Evolutionary conservation across 2,113 vertebrate genomes (phyloP).

Genomic region (Sakesphorus luctuosus): DNA sequence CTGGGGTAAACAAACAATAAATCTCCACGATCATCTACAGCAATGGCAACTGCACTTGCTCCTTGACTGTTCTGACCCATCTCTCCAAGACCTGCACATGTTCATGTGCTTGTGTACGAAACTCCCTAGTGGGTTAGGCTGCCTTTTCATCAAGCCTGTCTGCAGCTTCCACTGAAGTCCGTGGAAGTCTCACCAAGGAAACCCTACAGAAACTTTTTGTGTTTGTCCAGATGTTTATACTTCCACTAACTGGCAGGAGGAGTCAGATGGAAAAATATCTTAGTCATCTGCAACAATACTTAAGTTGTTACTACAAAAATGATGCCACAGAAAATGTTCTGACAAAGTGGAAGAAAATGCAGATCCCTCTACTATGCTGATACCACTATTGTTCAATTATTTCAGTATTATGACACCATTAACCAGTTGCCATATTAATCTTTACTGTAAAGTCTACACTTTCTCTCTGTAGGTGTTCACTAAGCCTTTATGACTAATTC

Average conservation of each 20-base stretch:
- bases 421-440: not conserved
- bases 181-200: not conserved
- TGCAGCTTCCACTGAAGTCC: not conserved
- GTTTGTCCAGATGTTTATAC: conserved; percentile 1
- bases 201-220: not conserved
- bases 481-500: not conserved
- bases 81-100: not conserved
- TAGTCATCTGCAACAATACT: not conserved
- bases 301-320: not conserved
- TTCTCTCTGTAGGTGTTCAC: not conserved
- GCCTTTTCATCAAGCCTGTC: not conserved
- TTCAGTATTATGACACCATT: not conserved
- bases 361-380: not conserved
- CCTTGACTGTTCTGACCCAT: not conserved
- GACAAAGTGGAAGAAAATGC: not conserved
- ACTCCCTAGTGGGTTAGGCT: not conserved
- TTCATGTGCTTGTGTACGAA: not conserved
- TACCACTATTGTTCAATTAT: not conserved
- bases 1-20: not conserved
- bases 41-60: not conserved
- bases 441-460: not conserved
- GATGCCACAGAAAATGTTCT: not conserved
- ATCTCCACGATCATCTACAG: not conserved
- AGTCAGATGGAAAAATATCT: conserved; percentile 13
- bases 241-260: not conserved